These are phyloP conservation scores for Halichondria panicea DNA, from an alignment of 37 sponge, comb jelly and placozoan genomes.

Conservation along the genomic window DNA sequence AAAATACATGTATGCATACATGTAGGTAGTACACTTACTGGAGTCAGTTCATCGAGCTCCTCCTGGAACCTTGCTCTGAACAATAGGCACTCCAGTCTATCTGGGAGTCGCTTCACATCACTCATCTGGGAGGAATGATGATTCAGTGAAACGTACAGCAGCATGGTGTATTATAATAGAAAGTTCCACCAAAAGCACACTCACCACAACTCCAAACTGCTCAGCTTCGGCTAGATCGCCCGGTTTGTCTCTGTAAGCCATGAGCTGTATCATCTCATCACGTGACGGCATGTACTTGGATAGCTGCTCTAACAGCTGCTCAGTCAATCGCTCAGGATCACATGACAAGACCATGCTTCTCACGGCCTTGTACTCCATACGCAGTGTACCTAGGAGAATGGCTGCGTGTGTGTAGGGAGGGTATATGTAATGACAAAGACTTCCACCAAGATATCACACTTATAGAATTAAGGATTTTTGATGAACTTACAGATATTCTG, in stretches of 20 bases:
- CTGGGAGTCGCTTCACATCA: slow-evolving; percentile 69
- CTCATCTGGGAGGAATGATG: slow-evolving; percentile 56
- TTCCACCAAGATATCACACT: no score
- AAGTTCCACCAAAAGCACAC: neutral
- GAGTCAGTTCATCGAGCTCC: slow-evolving; percentile 79
- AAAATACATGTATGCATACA: no score
- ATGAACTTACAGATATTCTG: slow-evolving; percentile 90
- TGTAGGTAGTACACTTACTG: slow-evolving; percentile 50
- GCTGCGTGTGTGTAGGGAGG: slow-evolving; percentile 40
- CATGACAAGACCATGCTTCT: slow-evolving; percentile 53
- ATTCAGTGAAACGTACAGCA: neutral
- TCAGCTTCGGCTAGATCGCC: slow-evolving; percentile 88
- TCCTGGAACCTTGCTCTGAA: slow-evolving; percentile 85
- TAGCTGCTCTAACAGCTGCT: slow-evolving; percentile 77
- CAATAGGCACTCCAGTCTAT: slow-evolving; percentile 77
- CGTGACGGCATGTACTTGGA: slow-evolving; percentile 79
- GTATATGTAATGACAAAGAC: no score
- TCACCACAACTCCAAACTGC: slow-evolving; percentile 46
- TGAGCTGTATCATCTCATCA: slow-evolving; percentile 80
- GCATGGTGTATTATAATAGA: neutral
- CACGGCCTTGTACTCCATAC: slow-evolving; percentile 56
- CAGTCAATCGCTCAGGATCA: slow-evolving; percentile 61
- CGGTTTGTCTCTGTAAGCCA: slow-evolving; percentile 48
- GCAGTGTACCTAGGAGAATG: slow-evolving; percentile 70
- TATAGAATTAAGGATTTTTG: no score